phyloP scores from a whole-genome alignment of 1,140 invertebrate species.

The Caenorhabditis latens region DNA sequence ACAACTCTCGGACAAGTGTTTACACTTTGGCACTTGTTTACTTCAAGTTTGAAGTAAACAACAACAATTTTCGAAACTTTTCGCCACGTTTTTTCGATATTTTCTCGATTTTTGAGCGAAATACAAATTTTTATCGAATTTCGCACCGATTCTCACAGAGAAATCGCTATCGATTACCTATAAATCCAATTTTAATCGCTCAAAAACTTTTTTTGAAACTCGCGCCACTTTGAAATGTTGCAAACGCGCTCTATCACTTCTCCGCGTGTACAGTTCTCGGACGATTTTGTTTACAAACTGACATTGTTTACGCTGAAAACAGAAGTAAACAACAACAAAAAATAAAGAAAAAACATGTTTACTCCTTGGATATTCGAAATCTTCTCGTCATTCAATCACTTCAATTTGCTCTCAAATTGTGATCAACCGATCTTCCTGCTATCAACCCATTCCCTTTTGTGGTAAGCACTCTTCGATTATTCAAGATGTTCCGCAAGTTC shows the following conservation, averaged over 20 bases:
- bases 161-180: neutral
- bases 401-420: too few relatives aligned
- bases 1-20: conserved; percentile 14
- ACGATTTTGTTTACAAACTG: neutral
- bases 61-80: neutral
- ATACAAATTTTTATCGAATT: neutral
- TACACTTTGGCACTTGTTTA: conserved; percentile 7
- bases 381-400: neutral
- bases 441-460: too few relatives aligned
- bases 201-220: neutral
- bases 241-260: neutral
- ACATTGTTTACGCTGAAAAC: neutral
- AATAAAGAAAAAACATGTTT: conserved; percentile 13
- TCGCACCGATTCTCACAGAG: neutral
- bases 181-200: neutral
- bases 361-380: neutral
- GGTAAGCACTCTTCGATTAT: too few relatives aligned
- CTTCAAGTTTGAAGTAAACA: neutral
- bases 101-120: neutral
- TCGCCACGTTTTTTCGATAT: neutral
- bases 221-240: neutral
- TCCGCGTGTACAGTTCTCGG: neutral
- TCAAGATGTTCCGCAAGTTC: too few relatives aligned
- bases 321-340: too few relatives aligned
- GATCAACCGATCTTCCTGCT: too few relatives aligned